phyloP scores from a whole-genome alignment of 1,140 invertebrate genomes.

The Scaptomyza pallida region DNA sequence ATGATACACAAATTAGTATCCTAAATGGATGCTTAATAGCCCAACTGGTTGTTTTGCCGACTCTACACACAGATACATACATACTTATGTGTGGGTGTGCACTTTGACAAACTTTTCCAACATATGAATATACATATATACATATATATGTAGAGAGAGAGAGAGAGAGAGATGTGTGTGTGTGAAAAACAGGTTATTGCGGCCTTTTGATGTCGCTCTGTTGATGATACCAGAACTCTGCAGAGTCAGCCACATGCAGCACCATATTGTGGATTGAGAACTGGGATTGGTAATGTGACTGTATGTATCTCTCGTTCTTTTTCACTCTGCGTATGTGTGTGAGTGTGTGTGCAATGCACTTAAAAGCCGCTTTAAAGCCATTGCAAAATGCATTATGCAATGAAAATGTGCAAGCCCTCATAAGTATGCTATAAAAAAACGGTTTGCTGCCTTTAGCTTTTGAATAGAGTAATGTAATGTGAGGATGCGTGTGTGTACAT shows the following conservation, averaged over 20 bases:
- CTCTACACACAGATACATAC: conserved; percentile 2
- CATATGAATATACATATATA: conserved; percentile 6
- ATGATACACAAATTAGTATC: conserved; percentile 84
- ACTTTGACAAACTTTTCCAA: conserved; percentile 41
- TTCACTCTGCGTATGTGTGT: conserved; percentile 8
- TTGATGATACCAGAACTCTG: conserved; percentile 2
- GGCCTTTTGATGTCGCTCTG: conserved; percentile 40
- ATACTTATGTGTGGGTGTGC: conserved; percentile 12
- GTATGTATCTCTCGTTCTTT: neutral
- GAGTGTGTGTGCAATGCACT: conserved; percentile 38
- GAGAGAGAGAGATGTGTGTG: too few relatives aligned
- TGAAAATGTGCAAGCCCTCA: neutral
- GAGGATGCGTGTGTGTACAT: neutral
- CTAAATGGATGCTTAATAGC: conserved; percentile 83
- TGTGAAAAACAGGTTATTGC: conserved; percentile 31
- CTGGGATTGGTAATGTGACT: conserved; percentile 23
- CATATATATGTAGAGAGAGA: too few relatives aligned
- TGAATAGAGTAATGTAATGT: too few relatives aligned
- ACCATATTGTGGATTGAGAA: conserved; percentile 11
- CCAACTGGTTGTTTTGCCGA: conserved; percentile 45
- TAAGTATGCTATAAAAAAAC: conserved; percentile 1
- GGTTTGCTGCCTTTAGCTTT: neutral
- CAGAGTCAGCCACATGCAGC: neutral
- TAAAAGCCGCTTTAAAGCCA: conserved; percentile 55
- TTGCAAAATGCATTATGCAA: conserved; percentile 7